Evolutionary conservation across 2,113 vertebrate genomes (phyloP), one percentile per base, ranked within the genome.

Genomic region (Poicephalus gulielmi): DNA sequence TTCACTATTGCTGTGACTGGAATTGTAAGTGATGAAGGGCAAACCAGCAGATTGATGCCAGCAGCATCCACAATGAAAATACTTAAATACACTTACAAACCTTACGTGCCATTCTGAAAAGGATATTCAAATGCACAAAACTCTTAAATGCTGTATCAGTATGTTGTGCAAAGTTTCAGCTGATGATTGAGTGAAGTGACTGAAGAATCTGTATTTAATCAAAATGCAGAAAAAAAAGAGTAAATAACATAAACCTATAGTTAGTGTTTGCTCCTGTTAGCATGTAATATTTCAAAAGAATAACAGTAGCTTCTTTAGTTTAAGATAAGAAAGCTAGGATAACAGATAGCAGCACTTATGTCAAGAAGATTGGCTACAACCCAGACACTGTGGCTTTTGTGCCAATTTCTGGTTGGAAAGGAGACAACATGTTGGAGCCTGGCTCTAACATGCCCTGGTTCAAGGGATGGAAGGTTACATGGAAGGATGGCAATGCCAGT

Each of bases 401-500:
- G 49, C 13, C 49, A 50, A 50, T 50, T 50, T 50, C 49, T 50
- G 13, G 24, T 50, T 50, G 49, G 49, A 50, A 25, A 4, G 2
- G 13, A 50, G 49, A 50, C 24, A 25, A 50, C 49, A 27, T 50
- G 24, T 25, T 50, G 49, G 24, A 50, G 49, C 24, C 24, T 50
- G 25, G 13, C 49, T 50, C 13, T 50, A 50, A 25, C 49, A 99
- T 99, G 99, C 98, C 98, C 9, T 99, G 99, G 99, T 99, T 99
- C 96, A 99, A 99, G 92, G 99, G 99, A 11, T 99, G 99, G 99
- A 99, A 99, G 97, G 98, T 99, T 75, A 99, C 97, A 46, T 98
- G 99, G 23, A 99, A 99, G 94, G 99, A 99, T 41, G 99, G 99
- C 46, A 99, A 97, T 76, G 98, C 98, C n/a, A 99, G 98, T 3